Evolutionary conservation across 2,113 vertebrate genomes (phyloP).

Genomic region (Sceloporus tristichus): DNA sequence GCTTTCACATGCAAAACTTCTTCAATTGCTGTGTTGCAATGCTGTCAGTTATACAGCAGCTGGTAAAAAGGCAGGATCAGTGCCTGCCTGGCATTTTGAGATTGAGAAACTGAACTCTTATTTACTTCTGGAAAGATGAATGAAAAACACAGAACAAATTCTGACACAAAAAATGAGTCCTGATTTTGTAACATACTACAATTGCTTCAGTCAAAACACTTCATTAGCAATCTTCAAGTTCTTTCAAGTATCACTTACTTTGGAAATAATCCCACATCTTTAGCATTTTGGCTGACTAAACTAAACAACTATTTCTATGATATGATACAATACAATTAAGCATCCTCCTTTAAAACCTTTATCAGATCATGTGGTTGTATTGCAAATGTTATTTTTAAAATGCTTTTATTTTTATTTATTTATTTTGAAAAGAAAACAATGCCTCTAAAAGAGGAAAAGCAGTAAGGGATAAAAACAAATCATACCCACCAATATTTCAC

Average conservation of each 20-base stretch:
- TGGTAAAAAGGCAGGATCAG: slow-evolving; percentile 8
- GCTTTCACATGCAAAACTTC: slow-evolving; percentile 42
- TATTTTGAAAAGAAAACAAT: background rate
- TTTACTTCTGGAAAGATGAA: slow-evolving; percentile 42
- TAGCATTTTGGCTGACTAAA: background rate
- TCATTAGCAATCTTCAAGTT: background rate
- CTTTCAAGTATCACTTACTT: background rate
- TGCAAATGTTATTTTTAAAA: background rate
- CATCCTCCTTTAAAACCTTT: background rate
- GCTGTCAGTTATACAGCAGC: slow-evolving; percentile 45
- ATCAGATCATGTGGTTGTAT: background rate
- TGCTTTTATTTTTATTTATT: background rate
- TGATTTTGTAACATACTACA: slow-evolving; percentile 21
- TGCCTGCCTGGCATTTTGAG: background rate
- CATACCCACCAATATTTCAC: too few relatives aligned
- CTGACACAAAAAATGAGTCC: slow-evolving; percentile 32
- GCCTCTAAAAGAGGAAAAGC: background rate
- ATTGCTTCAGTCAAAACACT: background rate
- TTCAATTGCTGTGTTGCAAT: slow-evolving; percentile 18
- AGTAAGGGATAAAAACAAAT: background rate
- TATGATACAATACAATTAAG: background rate
- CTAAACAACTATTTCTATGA: background rate
- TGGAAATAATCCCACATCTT: background rate
- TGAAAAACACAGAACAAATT: background rate
- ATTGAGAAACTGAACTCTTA: slow-evolving; percentile 45